Conservation (phyloP, 2,888 invertebrate genomes). For the Tolmerus cingulatus region DNA sequence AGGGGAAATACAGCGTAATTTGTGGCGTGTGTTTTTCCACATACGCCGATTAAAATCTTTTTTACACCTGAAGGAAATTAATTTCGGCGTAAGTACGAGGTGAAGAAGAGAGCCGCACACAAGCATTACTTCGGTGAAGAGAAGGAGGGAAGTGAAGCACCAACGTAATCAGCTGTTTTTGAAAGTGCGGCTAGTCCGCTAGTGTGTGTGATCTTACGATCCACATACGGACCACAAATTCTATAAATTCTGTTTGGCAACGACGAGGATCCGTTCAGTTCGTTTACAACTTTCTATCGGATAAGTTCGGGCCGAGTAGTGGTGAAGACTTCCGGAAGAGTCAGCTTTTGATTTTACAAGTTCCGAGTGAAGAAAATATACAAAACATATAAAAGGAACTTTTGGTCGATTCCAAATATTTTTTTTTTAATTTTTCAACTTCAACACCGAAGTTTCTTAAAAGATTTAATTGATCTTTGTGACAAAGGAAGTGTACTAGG, state of each 20-base stretch:
- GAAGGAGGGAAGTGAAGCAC: background rate
- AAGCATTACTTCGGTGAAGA: background rate
- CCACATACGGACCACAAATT: conserved; percentile 44
- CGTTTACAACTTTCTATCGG: conserved; percentile 38
- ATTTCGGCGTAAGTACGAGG: background rate
- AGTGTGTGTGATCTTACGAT: conserved; percentile 46
- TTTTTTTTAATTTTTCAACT: background rate
- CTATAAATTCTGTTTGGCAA: conserved; percentile 47
- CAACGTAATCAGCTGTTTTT: conserved; percentile 30
- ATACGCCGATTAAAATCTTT: background rate
- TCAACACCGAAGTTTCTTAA: background rate
- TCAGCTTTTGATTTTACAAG: background rate
- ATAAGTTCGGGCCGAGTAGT: conserved; percentile 17
- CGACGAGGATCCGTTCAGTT: conserved; percentile 45
- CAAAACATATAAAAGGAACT: background rate
- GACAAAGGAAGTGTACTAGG: conserved; percentile 31
- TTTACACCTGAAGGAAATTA: background rate
- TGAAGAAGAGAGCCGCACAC: background rate
- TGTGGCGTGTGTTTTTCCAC: background rate
- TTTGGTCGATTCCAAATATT: background rate
- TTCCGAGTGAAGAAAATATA: background rate
- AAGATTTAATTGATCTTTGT: conserved; percentile 12
- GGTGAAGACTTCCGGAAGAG: background rate
- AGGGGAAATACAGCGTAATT: conserved; percentile 28
- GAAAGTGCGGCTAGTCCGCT: background rate